Evolutionary conservation across 1,140 invertebrate species (phyloP), one percentile per base, ranked within the genome.

Genomic region (Battus philenor): DNA sequence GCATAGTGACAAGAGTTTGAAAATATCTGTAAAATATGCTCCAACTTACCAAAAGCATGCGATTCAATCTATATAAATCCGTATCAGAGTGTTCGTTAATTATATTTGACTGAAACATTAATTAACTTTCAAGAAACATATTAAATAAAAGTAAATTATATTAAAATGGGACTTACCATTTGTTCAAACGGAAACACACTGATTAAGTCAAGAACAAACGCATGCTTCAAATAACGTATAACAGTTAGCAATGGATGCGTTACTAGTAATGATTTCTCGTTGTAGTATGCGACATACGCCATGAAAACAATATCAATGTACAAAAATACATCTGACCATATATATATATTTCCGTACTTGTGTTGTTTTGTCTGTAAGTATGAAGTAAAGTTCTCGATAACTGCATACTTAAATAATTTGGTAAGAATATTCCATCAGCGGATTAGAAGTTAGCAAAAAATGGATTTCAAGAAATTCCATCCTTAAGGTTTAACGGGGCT

Each of bases 211-310:
- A 77, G 49, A 1, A 80, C 16, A 44, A 87, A 87, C 0, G 65
- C 58, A 15, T 68, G 64, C 47, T 69, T 86, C 18, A 86, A 47
- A 53, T 86, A 87, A 43, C 72, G 50, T 1, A 62, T 67, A 0
- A 81, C 54, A 0, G 80, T 85, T 1, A 74, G 41, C 4, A 82
- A 52, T 0, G 85, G 83, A 44, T 87, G 85, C 6, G 78, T 84
- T 10, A 87, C 59, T 0, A 87, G 52, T 8, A 86, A 51, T 0
- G 77, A 80, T 10, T 51, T 57, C 2, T 78, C 67, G 7, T 84
- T 67, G 44, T 87, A 86, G 50, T 79, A 87, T 0, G 77, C 83
- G 0, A 87, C 77, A 27, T 83, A 84, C 0, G 69, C 50, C 79
- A 82, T 87, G 24, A 86, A 41, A n/a, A 80, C 30, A 2, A 86